Base-by-base conservation (phyloP, 2,888 invertebrate genomes). In the Myopa tessellatipennis region DNA sequence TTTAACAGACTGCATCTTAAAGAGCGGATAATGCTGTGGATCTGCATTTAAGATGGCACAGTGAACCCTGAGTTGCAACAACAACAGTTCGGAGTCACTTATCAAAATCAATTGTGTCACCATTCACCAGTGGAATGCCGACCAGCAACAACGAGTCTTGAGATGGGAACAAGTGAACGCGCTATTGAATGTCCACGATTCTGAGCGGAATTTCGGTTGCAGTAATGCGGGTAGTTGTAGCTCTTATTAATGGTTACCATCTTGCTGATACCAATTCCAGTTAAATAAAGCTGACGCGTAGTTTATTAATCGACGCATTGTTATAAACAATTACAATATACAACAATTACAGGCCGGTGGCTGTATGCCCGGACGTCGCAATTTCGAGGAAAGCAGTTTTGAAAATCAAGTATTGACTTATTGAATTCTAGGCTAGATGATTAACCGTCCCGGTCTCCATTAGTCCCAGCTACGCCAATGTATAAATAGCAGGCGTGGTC, bases 121-220 rank as follows among this genome's bases (percentile, higher is more conserved):
- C 67, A 68, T 36, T 18, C 16, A 74, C 36, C 72, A 60, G 16
- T 60, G 73, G 73, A 72, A 72, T 72, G 60, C 45, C n/a, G 61
- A 1, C 61, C 60, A 16, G 18, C 61, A 60, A 26, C 18, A 36
- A 14, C 45, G 26, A 18, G 18, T 26, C 50, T 69, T 26, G 36
- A 26, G 58, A 58, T 34, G 12, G 58, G 71, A 26, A 10, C 68
- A 50, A 45, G 40, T 18, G 68, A 45, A 34, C 18, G 45, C 40
- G 4, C n/a, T 63, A 18, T 10, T 63, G 68, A 26, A 18, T 40
- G 7, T 40, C 68, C 68, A 5, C 3, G 45, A 63, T 40, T 45
- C 50, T 68, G 16, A 68, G n/a, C 68, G n/a, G 4, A n/a, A 63
- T 18, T 26, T 26, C 10, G 26, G 5, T 18, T 34, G 26, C 26